These are phyloP conservation scores for Clitarchus hookeri DNA, from an alignment of 2,888 invertebrate genomes.

Conservation along the genomic window DNA sequence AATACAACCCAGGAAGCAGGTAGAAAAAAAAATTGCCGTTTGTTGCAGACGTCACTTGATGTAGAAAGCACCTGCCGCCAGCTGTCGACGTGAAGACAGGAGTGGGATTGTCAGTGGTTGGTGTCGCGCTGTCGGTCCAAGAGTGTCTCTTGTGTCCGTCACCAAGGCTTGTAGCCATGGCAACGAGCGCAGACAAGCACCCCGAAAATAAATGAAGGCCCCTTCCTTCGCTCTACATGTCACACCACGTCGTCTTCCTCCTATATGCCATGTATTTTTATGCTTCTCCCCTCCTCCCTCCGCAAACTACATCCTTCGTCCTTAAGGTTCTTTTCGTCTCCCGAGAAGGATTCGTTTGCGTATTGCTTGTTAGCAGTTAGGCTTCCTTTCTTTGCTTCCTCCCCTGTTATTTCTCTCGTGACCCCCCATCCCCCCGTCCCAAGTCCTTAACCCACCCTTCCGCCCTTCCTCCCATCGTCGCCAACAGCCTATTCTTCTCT, in stretches of 20 bases:
- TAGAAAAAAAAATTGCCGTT: too few relatives aligned
- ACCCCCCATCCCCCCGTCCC: not conserved
- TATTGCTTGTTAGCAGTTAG: slow-evolving; percentile 14
- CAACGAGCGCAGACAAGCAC: not conserved
- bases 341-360: slow-evolving; percentile 3
- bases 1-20: too few relatives aligned
- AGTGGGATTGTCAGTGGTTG: too few relatives aligned
- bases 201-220: not conserved
- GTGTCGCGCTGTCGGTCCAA: too few relatives aligned
- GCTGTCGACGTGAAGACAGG: too few relatives aligned
- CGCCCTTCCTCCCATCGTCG: not conserved
- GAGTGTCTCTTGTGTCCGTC: too few relatives aligned
- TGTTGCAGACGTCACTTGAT: too few relatives aligned
- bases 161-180: not conserved
- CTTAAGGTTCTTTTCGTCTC: slow-evolving; percentile 6
- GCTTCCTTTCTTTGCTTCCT: slow-evolving; percentile 9
- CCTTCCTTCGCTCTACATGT: not conserved
- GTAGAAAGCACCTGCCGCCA: too few relatives aligned
- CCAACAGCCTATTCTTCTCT: not conserved
- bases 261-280: not conserved
- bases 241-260: not conserved
- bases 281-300: not conserved
- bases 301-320: not conserved
- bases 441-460: too few relatives aligned
- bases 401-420: slow-evolving; percentile 6